Conservation (phyloP, 2,113 vertebrate genomes). For the Vulpes ferrilata region DNA sequence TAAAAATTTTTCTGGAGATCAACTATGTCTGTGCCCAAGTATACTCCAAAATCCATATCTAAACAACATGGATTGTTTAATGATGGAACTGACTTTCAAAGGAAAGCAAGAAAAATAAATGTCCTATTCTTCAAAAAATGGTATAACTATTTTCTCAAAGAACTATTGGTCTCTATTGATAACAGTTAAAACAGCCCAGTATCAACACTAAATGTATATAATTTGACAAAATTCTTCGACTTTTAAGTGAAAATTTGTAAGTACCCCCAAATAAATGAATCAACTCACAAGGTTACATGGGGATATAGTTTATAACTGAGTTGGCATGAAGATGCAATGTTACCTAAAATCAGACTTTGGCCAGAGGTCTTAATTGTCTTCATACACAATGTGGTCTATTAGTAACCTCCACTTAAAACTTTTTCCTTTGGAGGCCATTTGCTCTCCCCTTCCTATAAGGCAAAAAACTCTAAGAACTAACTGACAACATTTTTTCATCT, state of each 20-base stretch:
- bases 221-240: background rate
- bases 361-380: background rate
- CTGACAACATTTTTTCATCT: background rate
- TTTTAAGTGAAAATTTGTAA: conserved; percentile 29
- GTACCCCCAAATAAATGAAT: background rate
- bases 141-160: background rate
- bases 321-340: background rate
- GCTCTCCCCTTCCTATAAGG: background rate
- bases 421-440: conserved; percentile 1
- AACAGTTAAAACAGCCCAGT: background rate
- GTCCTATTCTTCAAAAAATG: background rate
- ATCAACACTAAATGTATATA: background rate
- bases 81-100: background rate
- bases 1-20: conserved; percentile 22
- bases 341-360: background rate
- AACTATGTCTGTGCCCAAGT: conserved; percentile 8
- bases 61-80: conserved; percentile 6
- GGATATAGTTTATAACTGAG: background rate
- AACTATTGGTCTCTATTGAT: background rate
- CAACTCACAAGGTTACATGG: background rate
- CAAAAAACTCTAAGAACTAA: conserved; percentile 7
- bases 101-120: background rate
- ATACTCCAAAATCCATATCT: conserved; percentile 1
- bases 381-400: background rate
- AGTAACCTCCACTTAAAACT: background rate